Evolutionary conservation across 2,888 invertebrate genomes (phyloP), one percentile per base, ranked within the genome.

Genomic region (Campaea margaritaria): DNA sequence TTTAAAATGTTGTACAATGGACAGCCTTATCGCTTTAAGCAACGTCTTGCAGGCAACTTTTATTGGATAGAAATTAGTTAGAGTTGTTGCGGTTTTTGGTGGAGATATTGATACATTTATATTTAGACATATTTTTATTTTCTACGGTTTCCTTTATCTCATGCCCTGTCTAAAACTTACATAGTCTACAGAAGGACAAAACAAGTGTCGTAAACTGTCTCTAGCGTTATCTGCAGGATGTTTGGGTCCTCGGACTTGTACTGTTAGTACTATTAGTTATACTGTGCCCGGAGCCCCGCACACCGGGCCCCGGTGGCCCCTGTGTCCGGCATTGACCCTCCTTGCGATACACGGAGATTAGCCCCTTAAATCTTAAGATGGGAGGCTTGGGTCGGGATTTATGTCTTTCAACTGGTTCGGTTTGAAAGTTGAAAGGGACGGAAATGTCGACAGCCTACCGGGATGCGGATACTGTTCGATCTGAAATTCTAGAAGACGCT

Each of bases 161-260:
- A 7, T 7, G 10, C 9, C 27, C 13, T 28, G 10, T 46, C 39
- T 15, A 44, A 49, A 43, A 21, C 43, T 45, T 34, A 13, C 21
- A 39, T 38, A 15, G 44, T 56, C 49, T 38, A 47, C 21, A 28
- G 8, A 21, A 16, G 51, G n/a, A 34, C 47, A 47, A 62, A 51
- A 61, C 62, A 54, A 65, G 56, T 34, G 16, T 62, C 64, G 50
- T 46, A 58, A 58, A 62, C 45, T 63, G 58, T 64, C 57, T 63
- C 57, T 54, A 62, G 68, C 63, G 65, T 70, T 67, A 68, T 68
- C 72, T 70, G 39, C 51, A 43, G 64, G 61, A 54, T 64, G 49
- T 54, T 52, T 38, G 36, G 56, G 49, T 58, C 65, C 59, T 50
- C 21, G 16, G 31, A 31, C 7, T 3, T 1, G 27, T n/a, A n/a